A percentile compares a stretch with the other conserved stretches of the same genome.
Conservation (phyloP, 2,797 vertebrate genomes). For the Picus viridis region DNA sequence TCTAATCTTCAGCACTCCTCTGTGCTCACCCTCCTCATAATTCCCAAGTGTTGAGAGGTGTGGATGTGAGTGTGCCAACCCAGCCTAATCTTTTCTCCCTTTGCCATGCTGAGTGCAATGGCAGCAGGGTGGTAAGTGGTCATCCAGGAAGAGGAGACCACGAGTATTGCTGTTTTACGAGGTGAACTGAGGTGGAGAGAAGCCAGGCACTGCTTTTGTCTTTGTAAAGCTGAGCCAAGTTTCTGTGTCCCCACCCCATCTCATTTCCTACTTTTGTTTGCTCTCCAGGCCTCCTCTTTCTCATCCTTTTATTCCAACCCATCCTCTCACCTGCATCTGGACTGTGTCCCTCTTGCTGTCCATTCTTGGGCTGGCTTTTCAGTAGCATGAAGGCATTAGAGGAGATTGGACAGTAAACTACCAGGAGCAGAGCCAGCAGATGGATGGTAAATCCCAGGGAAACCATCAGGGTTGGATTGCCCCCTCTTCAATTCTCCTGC, state of each 20-base stretch:
- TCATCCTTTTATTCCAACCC: background rate
- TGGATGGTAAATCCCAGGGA: background rate
- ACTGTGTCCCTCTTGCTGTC: background rate
- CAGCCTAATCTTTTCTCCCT: background rate
- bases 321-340: constrained; percentile 16
- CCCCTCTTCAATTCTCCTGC: background rate
- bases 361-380: background rate
- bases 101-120: background rate
- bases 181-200: background rate
- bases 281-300: background rate
- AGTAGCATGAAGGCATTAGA: background rate
- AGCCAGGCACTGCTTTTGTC: background rate
- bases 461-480: background rate
- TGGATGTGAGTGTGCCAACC: background rate
- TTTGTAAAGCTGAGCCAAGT: background rate
- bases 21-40: background rate
- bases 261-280: constrained; percentile 11
- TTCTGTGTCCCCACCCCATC: background rate
- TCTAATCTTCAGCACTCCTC: background rate
- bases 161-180: background rate
- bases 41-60: background rate
- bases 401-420: background rate
- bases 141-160: background rate
- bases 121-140: background rate
- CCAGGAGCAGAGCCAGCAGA: background rate